Base-by-base conservation (phyloP, 2,888 invertebrate genomes). In the Phoronis australis region DNA sequence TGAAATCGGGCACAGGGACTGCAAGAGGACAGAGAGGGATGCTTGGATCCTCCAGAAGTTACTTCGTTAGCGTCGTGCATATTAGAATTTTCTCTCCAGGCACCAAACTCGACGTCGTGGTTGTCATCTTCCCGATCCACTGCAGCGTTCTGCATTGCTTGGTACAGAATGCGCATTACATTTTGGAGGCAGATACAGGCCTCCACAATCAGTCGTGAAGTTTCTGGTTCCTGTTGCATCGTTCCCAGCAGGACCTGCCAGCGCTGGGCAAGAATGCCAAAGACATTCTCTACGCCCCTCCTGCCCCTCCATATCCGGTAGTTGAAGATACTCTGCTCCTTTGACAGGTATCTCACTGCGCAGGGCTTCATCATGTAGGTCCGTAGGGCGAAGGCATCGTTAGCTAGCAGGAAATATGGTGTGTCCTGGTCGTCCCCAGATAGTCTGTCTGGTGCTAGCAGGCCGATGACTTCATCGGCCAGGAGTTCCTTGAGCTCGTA, bases 231-330 rank as follows among this genome's bases (percentile, higher is more conserved):
- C 31, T 51, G 54, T 35, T 52, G 24, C 51, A 55, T 55, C 15
- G 54, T 51, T 42, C 47, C 48, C 26, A 51, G 55, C 26, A 56
- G 42, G 42, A 52, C 43, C 44, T 52, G 52, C 47, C 47, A 53
- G 15, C 54, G 23, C 21, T 55, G 43, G 37, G 50, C 57, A 39
- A 57, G 49, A 37, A 57, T 58, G 37, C 51, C 55, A 42, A 59
- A 57, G 45, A 52, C 55, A 47, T 58, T 58, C 47, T 60, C 59
- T 12, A 60, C 55, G 3, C 54, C 51, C 9, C 57, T 44, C 26
- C 55, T 37, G 9, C 47, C 58, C 23, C 57, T 43, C 9, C 51
- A 54, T 25, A 60, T 41, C 46, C 57, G 46, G 59, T 59, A 59
- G 47, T 54, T 60, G 54, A 44, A 53, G 41, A 57, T 59, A 18